phyloP scores from a whole-genome alignment of 2,113 vertebrate genomes.

The Callocephalon fimbriatum region DNA sequence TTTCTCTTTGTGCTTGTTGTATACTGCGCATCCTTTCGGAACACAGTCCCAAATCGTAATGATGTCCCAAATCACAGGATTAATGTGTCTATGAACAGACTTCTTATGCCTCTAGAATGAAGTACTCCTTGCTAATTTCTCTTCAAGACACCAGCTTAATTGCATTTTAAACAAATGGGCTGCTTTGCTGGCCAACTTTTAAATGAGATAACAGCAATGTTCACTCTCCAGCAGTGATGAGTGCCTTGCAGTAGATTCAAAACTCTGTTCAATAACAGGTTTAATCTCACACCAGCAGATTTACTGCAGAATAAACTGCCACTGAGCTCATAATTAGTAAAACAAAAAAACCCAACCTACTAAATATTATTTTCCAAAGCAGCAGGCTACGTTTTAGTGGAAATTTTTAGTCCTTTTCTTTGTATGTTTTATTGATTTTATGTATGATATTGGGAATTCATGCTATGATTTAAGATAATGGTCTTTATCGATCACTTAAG shows the following conservation, averaged over 20 bases:
- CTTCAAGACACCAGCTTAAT: conserved; percentile 92
- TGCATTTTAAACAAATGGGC: conserved; percentile 95
- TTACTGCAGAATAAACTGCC: conserved; percentile 87
- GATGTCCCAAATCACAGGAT: conserved; percentile 87
- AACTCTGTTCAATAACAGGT: conserved; percentile 90
- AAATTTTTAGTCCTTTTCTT: conserved; percentile 88
- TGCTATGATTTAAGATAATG: conserved; percentile 96
- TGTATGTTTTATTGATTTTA: conserved; percentile 93
- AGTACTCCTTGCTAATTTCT: conserved; percentile 91
- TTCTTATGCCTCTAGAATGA: conserved; percentile 90
- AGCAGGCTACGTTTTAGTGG: conserved; percentile 91
- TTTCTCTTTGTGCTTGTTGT: conserved; percentile 39
- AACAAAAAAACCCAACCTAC: conserved; percentile 79
- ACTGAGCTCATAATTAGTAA: conserved; percentile 89
- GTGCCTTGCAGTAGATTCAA: conserved; percentile 88
- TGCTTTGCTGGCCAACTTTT: conserved; percentile 92
- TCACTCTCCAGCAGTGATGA: conserved; percentile 92
- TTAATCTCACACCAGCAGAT: conserved; percentile 90
- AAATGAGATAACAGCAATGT: conserved; percentile 90
- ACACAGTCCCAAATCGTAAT: conserved; percentile 63
- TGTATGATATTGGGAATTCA: conserved; percentile 94
- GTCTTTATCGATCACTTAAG: conserved; percentile 97
- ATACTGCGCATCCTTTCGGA: conserved; percentile 61
- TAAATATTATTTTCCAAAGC: conserved; percentile 92
- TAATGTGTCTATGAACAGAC: conserved; percentile 87